phyloP scores from a whole-genome alignment of 2,797 vertebrate species.

The Oryzias sinensis region DNA sequence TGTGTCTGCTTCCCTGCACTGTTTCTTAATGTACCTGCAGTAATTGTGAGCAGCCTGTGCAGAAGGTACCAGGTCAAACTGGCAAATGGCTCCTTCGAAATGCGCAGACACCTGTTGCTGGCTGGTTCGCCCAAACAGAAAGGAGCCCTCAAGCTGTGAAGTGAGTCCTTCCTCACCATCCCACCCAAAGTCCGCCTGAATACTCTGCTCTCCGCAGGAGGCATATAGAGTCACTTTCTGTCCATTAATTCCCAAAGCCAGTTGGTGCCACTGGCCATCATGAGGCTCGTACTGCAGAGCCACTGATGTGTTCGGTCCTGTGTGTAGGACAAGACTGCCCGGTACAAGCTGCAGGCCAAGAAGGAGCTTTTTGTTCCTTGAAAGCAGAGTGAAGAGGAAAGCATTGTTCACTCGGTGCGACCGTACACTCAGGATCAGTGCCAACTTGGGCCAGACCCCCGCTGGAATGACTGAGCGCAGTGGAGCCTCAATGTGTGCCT shows the following conservation, averaged over 20 bases:
- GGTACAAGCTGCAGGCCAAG: slow-evolving; percentile 93
- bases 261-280: slow-evolving; percentile 94
- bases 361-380: slow-evolving; percentile 86
- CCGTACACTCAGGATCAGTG: slow-evolving; percentile 90
- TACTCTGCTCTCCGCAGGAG: slow-evolving; percentile 89
- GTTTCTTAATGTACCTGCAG: slow-evolving; percentile 95
- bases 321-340: slow-evolving; percentile 85
- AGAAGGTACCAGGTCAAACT: slow-evolving; percentile 94
- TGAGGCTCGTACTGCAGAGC: slow-evolving; percentile 92
- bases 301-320: slow-evolving; percentile 88
- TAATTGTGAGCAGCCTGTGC: slow-evolving; percentile 94
- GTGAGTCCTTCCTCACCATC: slow-evolving; percentile 72
- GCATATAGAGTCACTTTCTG: slow-evolving; percentile 89
- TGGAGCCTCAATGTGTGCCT: slow-evolving; percentile 84
- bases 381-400: slow-evolving; percentile 91
- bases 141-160: slow-evolving; percentile 87
- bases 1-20: slow-evolving; percentile 91
- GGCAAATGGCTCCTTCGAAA: slow-evolving; percentile 97
- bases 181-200: slow-evolving; percentile 86
- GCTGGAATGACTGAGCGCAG: slow-evolving; percentile 79
- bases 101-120: slow-evolving; percentile 78
- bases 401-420: slow-evolving; percentile 95
- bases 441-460: slow-evolving; percentile 82
- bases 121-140: slow-evolving; percentile 89
- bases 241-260: slow-evolving; percentile 87